Evolutionary conservation across 2,113 vertebrate species (phyloP).

Genomic region (Atrichornis clamosus): DNA sequence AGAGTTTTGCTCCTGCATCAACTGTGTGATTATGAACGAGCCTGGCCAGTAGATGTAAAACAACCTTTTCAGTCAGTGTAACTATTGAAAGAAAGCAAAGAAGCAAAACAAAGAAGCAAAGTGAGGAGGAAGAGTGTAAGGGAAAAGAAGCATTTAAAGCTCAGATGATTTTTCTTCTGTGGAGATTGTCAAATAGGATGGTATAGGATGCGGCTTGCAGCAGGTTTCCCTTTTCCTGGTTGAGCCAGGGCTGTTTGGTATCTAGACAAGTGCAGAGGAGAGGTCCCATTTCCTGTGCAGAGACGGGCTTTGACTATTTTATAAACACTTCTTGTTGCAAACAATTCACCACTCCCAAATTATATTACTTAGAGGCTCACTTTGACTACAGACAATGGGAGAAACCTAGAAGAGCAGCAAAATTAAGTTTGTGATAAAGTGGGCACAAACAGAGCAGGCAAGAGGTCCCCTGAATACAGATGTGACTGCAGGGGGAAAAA

Average conservation of each 20-base stretch:
- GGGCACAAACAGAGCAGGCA: neutral
- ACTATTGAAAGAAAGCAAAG: neutral
- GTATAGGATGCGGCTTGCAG: neutral
- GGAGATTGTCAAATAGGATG: neutral
- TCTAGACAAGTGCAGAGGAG: neutral
- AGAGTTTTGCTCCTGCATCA: neutral
- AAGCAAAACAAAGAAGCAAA: neutral
- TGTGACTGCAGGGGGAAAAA: neutral
- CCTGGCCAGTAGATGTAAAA: neutral
- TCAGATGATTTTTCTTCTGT: neutral
- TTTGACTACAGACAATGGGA: neutral
- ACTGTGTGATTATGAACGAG: neutral
- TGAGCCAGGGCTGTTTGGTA: neutral
- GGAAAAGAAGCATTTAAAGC: neutral
- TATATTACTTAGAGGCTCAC: neutral
- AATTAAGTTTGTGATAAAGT: neutral
- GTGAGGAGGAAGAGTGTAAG: neutral
- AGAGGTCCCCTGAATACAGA: neutral
- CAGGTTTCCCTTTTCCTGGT: neutral
- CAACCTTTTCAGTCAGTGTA: neutral
- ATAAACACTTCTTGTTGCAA: neutral
- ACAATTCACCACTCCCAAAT: neutral
- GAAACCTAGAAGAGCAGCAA: neutral
- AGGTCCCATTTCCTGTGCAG: neutral
- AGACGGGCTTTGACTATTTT: neutral